Evolutionary conservation across 2,888 invertebrate species (phyloP).

Genomic region (Agriopis marginaria): DNA sequence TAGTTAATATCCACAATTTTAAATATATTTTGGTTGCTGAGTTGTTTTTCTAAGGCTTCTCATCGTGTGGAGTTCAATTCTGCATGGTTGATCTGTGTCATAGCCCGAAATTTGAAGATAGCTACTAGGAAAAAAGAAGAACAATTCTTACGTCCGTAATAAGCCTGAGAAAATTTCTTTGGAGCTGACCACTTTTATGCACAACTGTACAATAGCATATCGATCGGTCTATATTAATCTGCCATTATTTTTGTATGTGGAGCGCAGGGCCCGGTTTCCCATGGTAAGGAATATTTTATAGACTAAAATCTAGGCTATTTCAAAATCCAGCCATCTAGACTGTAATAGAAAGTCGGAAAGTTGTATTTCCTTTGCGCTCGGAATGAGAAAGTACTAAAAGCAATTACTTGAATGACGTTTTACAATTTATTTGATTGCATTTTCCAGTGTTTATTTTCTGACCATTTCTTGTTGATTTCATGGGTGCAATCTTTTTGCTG

Average conservation of each 20-base stretch:
- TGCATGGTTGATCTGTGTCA: no score
- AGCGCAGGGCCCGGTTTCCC: slow-evolving; percentile 36
- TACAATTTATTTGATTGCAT: slow-evolving; percentile 18
- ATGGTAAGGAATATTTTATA: slow-evolving; percentile 39
- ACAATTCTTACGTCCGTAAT: no score
- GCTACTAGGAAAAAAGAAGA: background rate
- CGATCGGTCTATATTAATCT: slow-evolving; percentile 35
- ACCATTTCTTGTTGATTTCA: background rate
- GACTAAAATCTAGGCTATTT: slow-evolving; percentile 33
- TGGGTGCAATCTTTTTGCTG: background rate
- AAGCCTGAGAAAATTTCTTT: no score
- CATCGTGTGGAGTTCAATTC: background rate
- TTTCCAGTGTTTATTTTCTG: slow-evolving; percentile 1
- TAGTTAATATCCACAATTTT: no score
- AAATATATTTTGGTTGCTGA: background rate
- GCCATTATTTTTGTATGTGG: slow-evolving; percentile 34
- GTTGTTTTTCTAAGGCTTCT: background rate
- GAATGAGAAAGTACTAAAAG: slow-evolving; percentile 12
- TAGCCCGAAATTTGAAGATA: background rate
- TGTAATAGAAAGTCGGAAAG: slow-evolving; percentile 12
- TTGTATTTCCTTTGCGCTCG: slow-evolving; percentile 18
- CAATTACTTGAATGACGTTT: slow-evolving; percentile 28
- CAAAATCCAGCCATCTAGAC: slow-evolving; percentile 4
- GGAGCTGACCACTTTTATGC: background rate
- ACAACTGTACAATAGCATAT: slow-evolving; percentile 18